A percentile compares a stretch with the other conserved stretches of the same genome.
phyloP scores from a whole-genome alignment of 1,140 invertebrate species.

The Episyrphus balteatus region DNA sequence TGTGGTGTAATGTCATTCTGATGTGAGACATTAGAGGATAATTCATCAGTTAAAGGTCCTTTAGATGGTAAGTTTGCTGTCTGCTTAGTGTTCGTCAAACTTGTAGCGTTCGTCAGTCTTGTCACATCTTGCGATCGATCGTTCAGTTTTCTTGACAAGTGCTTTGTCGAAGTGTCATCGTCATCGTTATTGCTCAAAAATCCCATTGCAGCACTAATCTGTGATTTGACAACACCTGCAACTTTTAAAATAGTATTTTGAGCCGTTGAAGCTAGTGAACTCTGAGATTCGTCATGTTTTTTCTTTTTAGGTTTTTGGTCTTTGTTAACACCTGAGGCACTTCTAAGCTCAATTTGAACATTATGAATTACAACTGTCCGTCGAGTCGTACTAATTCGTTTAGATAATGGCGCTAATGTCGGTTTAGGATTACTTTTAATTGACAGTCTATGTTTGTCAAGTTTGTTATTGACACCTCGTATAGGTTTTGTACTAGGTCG shows the following conservation, averaged over 20 bases:
- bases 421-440: conserved; percentile 13
- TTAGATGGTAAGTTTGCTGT: too few relatives aligned
- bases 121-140: too few relatives aligned
- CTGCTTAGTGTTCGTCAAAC: not conserved
- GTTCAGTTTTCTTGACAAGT: too few relatives aligned
- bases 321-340: conserved; percentile 5
- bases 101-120: not conserved
- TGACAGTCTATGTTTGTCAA: conserved; percentile 22
- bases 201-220: too few relatives aligned
- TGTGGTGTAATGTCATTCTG: too few relatives aligned
- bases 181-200: too few relatives aligned
- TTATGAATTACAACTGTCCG: conserved; percentile 29
- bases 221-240: too few relatives aligned
- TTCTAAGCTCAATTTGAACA: conserved; percentile 23
- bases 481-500: conserved; percentile 11
- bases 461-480: conserved; percentile 23
- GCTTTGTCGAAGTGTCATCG: too few relatives aligned
- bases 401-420: conserved; percentile 1
- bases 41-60: too few relatives aligned
- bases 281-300: not conserved
- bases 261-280: too few relatives aligned
- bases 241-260: too few relatives aligned
- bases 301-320: not conserved
- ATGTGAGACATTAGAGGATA: too few relatives aligned
- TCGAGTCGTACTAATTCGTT: conserved; percentile 3